These are phyloP conservation scores for Caenorhabditis wallacei DNA, from an alignment of 2,888 invertebrate genomes.

Conservation along the genomic window DNA sequence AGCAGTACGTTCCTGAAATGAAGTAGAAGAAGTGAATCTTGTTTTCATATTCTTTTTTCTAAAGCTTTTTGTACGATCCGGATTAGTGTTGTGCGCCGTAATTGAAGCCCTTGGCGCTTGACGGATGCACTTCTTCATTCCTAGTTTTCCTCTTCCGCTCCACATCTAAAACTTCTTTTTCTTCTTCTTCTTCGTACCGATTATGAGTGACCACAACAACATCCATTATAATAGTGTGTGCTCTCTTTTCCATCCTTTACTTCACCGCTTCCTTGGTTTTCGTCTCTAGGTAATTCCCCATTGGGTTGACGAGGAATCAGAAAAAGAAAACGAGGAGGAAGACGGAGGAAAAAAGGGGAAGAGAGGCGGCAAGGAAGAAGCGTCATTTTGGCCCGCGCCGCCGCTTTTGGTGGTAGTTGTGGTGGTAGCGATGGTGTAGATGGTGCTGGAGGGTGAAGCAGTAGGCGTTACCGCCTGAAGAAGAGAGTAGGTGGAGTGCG, in stretches of 20 bases:
- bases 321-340: constrained; percentile 1
- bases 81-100: constrained; percentile 52
- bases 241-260: constrained; percentile 17
- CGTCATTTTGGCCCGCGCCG: constrained; percentile 29
- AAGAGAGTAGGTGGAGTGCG: constrained; percentile 46
- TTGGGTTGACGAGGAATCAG: constrained; percentile 46
- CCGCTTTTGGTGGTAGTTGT: constrained; percentile 51
- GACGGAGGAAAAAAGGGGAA: constrained; percentile 17
- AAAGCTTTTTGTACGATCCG: constrained; percentile 58
- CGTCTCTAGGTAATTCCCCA: constrained; percentile 65
- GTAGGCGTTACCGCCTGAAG: constrained; percentile 44
- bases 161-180: background rate
- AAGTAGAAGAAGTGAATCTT: constrained; percentile 32
- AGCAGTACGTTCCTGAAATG: constrained; percentile 16
- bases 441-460: constrained; percentile 36
- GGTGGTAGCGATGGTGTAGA: constrained; percentile 26
- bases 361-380: constrained; percentile 26
- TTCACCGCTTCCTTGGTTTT: constrained; percentile 30
- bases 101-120: constrained; percentile 57
- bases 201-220: constrained; percentile 36
- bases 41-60: constrained; percentile 27
- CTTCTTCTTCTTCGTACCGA: constrained; percentile 23
- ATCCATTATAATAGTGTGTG: constrained; percentile 45
- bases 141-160: constrained; percentile 35
- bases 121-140: constrained; percentile 48